Conservation (phyloP, 2,888 invertebrate genomes). For the Ichneumon xanthorius region DNA sequence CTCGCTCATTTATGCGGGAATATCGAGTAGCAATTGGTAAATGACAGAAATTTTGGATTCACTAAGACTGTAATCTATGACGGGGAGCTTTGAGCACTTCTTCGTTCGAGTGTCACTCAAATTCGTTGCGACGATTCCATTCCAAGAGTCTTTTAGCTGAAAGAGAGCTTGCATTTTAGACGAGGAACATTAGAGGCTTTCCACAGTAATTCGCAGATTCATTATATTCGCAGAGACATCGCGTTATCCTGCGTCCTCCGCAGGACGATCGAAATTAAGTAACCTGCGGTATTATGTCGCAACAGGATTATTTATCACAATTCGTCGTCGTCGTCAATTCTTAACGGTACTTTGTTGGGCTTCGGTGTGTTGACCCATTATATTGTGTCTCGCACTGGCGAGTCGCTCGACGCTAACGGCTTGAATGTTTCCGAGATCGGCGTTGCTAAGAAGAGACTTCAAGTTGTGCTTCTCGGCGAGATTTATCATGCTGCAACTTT, state of each 20-base stretch:
- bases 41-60: slow-evolving; percentile 24
- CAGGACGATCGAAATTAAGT: slow-evolving; percentile 14
- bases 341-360: not conserved
- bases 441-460: slow-evolving; percentile 74
- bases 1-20: slow-evolving; percentile 9
- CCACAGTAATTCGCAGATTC: slow-evolving; percentile 9
- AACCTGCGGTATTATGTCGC: slow-evolving; percentile 25
- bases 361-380: slow-evolving; percentile 67
- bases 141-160: slow-evolving; percentile 16
- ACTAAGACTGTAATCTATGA: slow-evolving; percentile 40
- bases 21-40: slow-evolving; percentile 24
- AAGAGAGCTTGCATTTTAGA: slow-evolving; percentile 42
- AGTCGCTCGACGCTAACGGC: slow-evolving; percentile 78
- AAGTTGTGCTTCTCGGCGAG: slow-evolving; percentile 77
- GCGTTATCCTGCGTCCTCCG: slow-evolving; percentile 1
- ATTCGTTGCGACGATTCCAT: slow-evolving; percentile 65
- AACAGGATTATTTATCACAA: slow-evolving; percentile 60
- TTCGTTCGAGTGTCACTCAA: slow-evolving; percentile 65
- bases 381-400: slow-evolving; percentile 76
- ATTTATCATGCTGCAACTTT: slow-evolving; percentile 81
- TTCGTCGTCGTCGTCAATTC: not conserved
- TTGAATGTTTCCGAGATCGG: slow-evolving; percentile 75
- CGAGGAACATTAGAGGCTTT: slow-evolving; percentile 3
- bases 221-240: not conserved
- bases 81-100: slow-evolving; percentile 58